Base-by-base conservation (phyloP, 2,113 vertebrate genomes). In the Pipra filicauda region DNA sequence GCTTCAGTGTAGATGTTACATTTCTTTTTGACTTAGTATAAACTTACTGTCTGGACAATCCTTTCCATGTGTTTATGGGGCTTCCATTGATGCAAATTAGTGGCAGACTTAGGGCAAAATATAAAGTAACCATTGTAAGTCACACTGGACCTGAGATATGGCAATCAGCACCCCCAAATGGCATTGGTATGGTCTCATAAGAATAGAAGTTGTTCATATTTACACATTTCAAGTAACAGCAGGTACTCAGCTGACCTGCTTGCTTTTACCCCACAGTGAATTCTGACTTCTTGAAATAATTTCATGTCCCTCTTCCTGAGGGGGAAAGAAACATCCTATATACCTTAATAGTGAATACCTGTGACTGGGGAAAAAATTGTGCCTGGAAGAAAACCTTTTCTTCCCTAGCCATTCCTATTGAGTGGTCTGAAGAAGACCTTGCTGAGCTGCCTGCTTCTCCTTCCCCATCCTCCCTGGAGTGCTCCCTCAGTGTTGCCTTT, bases 1-100 rank as follows among this genome's bases (percentile, higher is more conserved):
- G 10, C 30, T 91, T 71, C 18, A 39, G 26, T 33, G 35, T 62
- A 64, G 52, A 31, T 23, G 15, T 55, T 72, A 5, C 6, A 6
- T 52, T 69, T 44, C 35, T 81, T 78, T 21, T 27, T 49, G 39
- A 39, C 24, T 70, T n/a, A 33, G 18, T 52, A 21, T 26, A 24
- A 69, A 76, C 21, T 35, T 71, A 7, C 19, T 54, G 8, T 30
- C 76, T 65, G 31, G 31, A 49, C 44, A 55, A 70, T 48, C 37
- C 27, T 74, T 87, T 71, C 44, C 0, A 0, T 35, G 22, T 2
- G 2, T 23, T 75, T 75, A 12, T 22, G 15, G 51, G 57, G 43
- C 76, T 94, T 71, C 37, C 54, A 2, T 15, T 64, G 15, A 15
- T 39, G 39, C 16, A 51, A 70, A 46, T 55, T 26, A 62, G 49